These are phyloP conservation scores for Paedocypris sp. DNA, from an alignment of 2,113 vertebrate species.

Conservation along the genomic window DNA sequence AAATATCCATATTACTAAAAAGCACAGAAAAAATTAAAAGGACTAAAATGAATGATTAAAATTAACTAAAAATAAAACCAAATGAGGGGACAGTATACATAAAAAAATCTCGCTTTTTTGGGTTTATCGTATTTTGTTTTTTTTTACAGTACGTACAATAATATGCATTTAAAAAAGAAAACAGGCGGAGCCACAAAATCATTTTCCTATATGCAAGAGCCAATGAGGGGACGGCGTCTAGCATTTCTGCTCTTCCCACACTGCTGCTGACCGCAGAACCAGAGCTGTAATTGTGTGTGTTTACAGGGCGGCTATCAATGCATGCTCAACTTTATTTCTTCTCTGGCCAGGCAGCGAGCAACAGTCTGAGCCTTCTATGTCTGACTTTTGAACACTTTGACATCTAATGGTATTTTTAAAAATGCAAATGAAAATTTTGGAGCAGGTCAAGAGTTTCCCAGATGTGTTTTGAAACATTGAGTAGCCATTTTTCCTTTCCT, in stretches of 20 bases:
- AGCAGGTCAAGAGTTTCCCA: slow-evolving; percentile 47
- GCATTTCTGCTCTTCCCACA: slow-evolving; percentile 25
- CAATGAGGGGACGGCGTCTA: slow-evolving; percentile 16
- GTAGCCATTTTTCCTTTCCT: slow-evolving; percentile 42
- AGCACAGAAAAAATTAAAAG: too few species aligned
- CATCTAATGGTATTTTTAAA: not conserved
- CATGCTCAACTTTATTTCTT: not conserved
- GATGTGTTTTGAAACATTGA: slow-evolving; percentile 61
- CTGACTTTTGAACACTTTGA: slow-evolving; percentile 7
- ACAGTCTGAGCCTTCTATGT: not conserved
- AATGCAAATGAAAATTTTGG: too few species aligned
- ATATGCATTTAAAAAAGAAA: too few species aligned
- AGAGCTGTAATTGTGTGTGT: slow-evolving; percentile 27
- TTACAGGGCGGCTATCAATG: slow-evolving; percentile 18
- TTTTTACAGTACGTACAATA: too few species aligned
- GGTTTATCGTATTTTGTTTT: too few species aligned
- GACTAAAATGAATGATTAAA: too few species aligned
- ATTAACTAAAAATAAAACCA: too few species aligned
- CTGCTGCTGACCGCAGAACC: slow-evolving; percentile 11
- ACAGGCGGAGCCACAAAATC: too few species aligned
- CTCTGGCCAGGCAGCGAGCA: slow-evolving; percentile 8
- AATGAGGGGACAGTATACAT: too few species aligned
- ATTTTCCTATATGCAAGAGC: too few species aligned
- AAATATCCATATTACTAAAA: too few species aligned
- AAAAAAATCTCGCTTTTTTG: too few species aligned